Base-by-base conservation (phyloP, 1,140 invertebrate genomes). In the Drosophila carrolli region DNA sequence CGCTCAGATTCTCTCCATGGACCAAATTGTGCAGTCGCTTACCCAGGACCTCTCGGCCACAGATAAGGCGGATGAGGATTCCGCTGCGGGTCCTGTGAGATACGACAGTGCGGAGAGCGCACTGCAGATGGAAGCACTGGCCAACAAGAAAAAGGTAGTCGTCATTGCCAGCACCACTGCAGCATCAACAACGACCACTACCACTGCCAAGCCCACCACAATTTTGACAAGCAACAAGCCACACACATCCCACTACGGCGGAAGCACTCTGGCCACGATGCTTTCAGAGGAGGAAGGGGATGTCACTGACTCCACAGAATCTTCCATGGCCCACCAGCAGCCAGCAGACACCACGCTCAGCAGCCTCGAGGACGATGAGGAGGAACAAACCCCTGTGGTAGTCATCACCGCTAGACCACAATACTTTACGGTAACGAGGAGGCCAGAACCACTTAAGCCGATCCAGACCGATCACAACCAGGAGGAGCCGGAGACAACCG, bases 11-110 rank as follows among this genome's bases (percentile, higher is more conserved):
- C 51, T 75, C 6, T 91, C 89, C 4, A 82, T 91, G 75, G 89
- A 91, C 57, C 84, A 91, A 54, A 91, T 91, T 29, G 74, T 91
- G 40, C 77, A 86, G 51, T 88, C 78, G 7, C 65, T 91, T 4
- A 86, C 81, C 4, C 75, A 91, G 16, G 76, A 90, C 57, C 43
- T 74, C 13, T 53, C 71, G 0, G 44, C 46, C 0, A 71, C 53
- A 2, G 79, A 88, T 11, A 71, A 88, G 8, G 55, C 54, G 41
- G 70, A 82, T 11, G 47, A 60, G 4, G 19, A 37, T 5, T 43
- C 57, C 3, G 58, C 29, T 8, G 44, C 40, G 6, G 46, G n/a
- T 7, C 81, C 82, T 0, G 47, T 81, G 0, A 83, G 83, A 29
- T 83, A 88, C 29, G 84, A 81, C 13, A 89, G 78, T 44, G 78